A percentile compares a stretch with the other conserved stretches of the same genome.
Evolutionary conservation across 2,113 vertebrate species (phyloP).

Genomic region (Tenebrosternarchus preto): DNA sequence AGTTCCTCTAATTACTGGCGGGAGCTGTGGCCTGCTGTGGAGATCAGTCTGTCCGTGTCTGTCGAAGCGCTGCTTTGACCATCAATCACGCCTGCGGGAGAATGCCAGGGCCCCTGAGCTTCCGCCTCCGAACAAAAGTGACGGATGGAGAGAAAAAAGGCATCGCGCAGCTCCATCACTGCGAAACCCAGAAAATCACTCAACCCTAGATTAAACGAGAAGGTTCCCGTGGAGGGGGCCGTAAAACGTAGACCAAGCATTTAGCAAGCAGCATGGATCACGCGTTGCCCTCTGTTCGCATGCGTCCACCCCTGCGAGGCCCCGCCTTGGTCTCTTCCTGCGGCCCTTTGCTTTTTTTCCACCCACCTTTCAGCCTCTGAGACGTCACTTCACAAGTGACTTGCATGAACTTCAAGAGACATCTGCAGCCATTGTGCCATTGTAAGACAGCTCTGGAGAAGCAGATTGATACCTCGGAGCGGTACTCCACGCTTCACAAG

Average conservation of each 20-base stretch:
- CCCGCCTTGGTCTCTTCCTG: no score
- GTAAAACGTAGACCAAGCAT: background rate
- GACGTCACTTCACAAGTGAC: no score
- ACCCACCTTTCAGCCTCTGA: background rate
- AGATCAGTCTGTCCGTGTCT: background rate
- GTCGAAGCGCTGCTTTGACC: background rate
- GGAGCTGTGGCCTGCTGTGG: background rate
- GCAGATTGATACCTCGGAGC: background rate
- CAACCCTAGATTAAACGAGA: background rate
- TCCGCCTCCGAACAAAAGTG: constrained; percentile 7
- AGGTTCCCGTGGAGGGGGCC: background rate
- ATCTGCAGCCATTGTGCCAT: no score
- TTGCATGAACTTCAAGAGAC: background rate
- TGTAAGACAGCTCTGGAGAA: background rate
- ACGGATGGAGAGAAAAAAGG: background rate
- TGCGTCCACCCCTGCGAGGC: no score
- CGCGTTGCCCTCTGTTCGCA: no score
- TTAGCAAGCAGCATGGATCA: no score
- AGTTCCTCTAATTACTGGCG: background rate
- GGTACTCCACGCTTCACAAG: background rate
- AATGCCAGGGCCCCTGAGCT: background rate
- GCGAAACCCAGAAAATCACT: constrained; percentile 6
- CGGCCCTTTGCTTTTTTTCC: no score
- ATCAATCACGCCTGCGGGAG: constrained; percentile 21
- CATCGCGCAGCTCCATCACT: background rate